These are phyloP conservation scores for Malurus leucopterus DNA, from an alignment of 2,797 vertebrate genomes.

Conservation along the genomic window DNA sequence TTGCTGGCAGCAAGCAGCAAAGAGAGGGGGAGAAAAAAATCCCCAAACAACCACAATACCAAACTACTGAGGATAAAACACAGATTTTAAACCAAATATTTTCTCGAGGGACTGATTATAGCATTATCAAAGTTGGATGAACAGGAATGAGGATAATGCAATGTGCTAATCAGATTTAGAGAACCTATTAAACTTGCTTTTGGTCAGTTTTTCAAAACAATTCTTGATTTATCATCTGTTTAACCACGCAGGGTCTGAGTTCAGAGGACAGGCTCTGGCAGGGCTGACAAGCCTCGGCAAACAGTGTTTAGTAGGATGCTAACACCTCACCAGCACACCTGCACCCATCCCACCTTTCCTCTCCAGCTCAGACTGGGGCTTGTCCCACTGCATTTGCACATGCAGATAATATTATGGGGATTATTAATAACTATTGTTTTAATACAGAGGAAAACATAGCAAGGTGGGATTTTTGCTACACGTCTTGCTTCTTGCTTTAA, in stretches of 20 bases:
- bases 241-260: background rate
- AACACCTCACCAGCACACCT: background rate
- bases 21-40: fast-evolving
- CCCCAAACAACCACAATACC: background rate
- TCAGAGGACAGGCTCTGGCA: background rate
- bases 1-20: background rate
- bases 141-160: background rate
- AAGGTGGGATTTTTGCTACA: fast-evolving
- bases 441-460: background rate
- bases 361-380: background rate
- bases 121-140: background rate
- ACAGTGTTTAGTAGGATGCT: fast-evolving
- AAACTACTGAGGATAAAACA: background rate
- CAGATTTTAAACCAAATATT: background rate
- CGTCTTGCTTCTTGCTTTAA: background rate
- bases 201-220: background rate
- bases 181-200: background rate
- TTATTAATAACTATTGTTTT: background rate
- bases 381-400: background rate
- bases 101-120: background rate
- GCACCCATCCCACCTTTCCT: background rate
- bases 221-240: background rate
- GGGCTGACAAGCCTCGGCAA: background rate
- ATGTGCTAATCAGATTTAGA: background rate
- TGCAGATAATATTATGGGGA: background rate